A percentile compares a stretch with the other conserved stretches of the same genome.
These are phyloP conservation scores for Eupleurogrammus muticus DNA, from an alignment of 2,797 vertebrate species.

Conservation along the genomic window DNA sequence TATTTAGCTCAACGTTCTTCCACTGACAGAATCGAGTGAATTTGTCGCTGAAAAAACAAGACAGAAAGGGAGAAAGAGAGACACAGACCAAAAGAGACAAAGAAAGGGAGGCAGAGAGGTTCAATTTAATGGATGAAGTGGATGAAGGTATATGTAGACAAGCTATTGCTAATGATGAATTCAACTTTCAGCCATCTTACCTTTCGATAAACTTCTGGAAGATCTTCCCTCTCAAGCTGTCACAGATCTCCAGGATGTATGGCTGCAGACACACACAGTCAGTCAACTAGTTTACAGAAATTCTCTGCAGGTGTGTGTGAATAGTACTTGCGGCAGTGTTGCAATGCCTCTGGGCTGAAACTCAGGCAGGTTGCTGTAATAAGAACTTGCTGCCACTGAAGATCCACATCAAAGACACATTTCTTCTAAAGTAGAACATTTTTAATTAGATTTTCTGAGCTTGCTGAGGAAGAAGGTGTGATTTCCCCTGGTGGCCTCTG, in stretches of 20 bases:
- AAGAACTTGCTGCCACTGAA: background rate
- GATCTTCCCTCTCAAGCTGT: slow-evolving; percentile 94
- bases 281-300: too few relatives aligned
- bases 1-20: slow-evolving; percentile 99
- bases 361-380: slow-evolving; percentile 13
- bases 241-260: slow-evolving; percentile 98
- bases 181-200: slow-evolving; percentile 72
- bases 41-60: slow-evolving; percentile 88
- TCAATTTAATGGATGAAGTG: background rate
- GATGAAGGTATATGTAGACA: too few relatives aligned
- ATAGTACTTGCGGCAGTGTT: too few relatives aligned
- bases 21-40: slow-evolving; percentile 98
- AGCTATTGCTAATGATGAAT: too few relatives aligned
- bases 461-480: slow-evolving; percentile 13
- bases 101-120: background rate
- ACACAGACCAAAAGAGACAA: background rate
- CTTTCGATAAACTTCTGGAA: slow-evolving; percentile 98
- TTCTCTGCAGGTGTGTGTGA: too few relatives aligned
- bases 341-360: too few relatives aligned
- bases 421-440: slow-evolving; percentile 37
- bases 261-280: slow-evolving; percentile 80
- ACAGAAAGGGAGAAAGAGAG: too few relatives aligned
- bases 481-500: slow-evolving; percentile 26
- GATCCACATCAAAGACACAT: slow-evolving; percentile 4
- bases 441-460: slow-evolving; percentile 47